A percentile compares a stretch with the other conserved stretches of the same genome.
phyloP scores from a whole-genome alignment of 2,113 vertebrate species.

The Pangasianodon gigas region DNA sequence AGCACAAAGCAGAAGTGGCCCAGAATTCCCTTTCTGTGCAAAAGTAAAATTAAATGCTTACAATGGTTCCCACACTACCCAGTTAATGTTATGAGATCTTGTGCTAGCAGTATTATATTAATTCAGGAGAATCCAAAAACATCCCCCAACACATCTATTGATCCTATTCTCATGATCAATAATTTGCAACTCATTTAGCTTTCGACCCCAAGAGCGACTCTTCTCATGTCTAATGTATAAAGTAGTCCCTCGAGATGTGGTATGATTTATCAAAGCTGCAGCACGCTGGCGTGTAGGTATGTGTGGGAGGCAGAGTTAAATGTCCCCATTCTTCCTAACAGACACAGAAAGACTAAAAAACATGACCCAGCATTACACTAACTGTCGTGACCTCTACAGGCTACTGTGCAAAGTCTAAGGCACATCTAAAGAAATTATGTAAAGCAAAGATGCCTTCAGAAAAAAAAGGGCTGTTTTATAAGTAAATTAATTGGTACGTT shows the following conservation, averaged over 20 bases:
- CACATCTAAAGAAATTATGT: background rate
- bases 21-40: background rate
- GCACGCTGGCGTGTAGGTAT: background rate
- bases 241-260: slow-evolving; percentile 2
- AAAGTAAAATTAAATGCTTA: background rate
- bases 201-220: background rate
- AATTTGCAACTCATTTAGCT: slow-evolving; percentile 32
- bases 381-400: background rate
- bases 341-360: background rate
- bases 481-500: background rate
- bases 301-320: background rate
- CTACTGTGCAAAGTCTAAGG: background rate
- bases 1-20: background rate
- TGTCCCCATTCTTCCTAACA: background rate
- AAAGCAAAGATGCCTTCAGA: background rate
- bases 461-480: background rate
- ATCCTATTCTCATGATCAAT: slow-evolving; percentile 42
- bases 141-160: slow-evolving; percentile 30
- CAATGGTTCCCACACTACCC: background rate
- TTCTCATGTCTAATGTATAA: background rate
- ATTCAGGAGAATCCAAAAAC: background rate
- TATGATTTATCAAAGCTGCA: background rate
- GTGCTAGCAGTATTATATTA: background rate
- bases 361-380: background rate
- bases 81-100: background rate